Conservation (phyloP, 2,113 vertebrate genomes). For the Beaufortia kweichowensis region DNA sequence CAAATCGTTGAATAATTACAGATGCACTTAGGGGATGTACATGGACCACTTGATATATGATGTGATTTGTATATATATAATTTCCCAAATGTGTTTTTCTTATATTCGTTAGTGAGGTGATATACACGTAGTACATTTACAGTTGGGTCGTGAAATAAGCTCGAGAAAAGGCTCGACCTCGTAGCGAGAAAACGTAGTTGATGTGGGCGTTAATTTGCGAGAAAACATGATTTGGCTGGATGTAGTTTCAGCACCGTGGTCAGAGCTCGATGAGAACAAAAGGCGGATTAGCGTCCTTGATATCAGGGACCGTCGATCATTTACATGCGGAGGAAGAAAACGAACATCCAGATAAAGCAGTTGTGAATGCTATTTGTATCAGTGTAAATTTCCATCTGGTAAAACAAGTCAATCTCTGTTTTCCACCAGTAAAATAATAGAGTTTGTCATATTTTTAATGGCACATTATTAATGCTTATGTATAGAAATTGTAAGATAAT, state of each 20-base stretch:
- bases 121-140: neutral
- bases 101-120: neutral
- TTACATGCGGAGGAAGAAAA: slow-evolving; percentile 38
- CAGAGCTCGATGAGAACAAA: slow-evolving; percentile 78
- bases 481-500: neutral
- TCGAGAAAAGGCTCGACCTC: neutral
- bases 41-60: neutral
- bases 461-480: no score
- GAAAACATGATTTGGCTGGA: slow-evolving; percentile 35
- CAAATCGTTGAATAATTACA: neutral
- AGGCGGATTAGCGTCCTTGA: slow-evolving; percentile 74
- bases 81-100: neutral
- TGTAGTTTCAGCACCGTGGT: slow-evolving; percentile 74
- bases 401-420: neutral
- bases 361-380: neutral
- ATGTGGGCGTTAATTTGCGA: slow-evolving; percentile 26
- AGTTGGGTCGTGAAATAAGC: neutral
- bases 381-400: neutral
- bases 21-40: neutral
- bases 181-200: neutral
- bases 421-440: neutral
- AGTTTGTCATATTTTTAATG: neutral
- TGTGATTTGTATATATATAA: neutral
- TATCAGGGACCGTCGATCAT: slow-evolving; percentile 66
- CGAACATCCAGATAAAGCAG: slow-evolving; percentile 40